phyloP scores from a whole-genome alignment of 2,888 invertebrate species.

The Aphidoletes aphidimyza region DNA sequence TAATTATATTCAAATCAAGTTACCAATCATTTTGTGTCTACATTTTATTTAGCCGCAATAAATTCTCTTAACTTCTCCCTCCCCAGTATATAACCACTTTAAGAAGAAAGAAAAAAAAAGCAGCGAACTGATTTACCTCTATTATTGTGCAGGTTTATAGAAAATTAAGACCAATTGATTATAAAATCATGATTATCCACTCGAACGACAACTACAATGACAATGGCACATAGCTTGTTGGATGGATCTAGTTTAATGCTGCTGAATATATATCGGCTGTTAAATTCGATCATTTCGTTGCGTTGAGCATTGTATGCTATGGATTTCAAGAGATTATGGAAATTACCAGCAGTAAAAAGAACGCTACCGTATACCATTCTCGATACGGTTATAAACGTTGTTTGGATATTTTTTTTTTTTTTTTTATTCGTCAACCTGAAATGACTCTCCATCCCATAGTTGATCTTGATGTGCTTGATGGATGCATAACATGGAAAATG shows the following conservation, averaged over 20 bases:
- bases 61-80: neutral
- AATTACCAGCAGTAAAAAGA: neutral
- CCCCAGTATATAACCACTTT: neutral
- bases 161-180: constrained; percentile 49
- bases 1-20: constrained; percentile 43
- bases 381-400: too few species aligned
- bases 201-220: neutral
- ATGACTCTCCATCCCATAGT: too few species aligned
- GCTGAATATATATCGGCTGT: too few species aligned
- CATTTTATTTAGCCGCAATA: constrained; percentile 21
- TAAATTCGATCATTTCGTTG: neutral
- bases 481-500: too few species aligned
- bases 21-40: constrained; percentile 35
- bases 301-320: neutral
- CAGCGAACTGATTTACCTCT: neutral
- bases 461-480: too few species aligned
- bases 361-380: too few species aligned
- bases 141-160: constrained; percentile 22
- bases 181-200: constrained; percentile 31
- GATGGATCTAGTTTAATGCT: neutral
- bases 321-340: neutral
- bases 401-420: neutral
- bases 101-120: neutral
- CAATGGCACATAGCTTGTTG: neutral
- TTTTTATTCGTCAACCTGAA: neutral